Base-by-base conservation (phyloP, 2,797 vertebrate species). In the Thalassophryne amazonica region DNA sequence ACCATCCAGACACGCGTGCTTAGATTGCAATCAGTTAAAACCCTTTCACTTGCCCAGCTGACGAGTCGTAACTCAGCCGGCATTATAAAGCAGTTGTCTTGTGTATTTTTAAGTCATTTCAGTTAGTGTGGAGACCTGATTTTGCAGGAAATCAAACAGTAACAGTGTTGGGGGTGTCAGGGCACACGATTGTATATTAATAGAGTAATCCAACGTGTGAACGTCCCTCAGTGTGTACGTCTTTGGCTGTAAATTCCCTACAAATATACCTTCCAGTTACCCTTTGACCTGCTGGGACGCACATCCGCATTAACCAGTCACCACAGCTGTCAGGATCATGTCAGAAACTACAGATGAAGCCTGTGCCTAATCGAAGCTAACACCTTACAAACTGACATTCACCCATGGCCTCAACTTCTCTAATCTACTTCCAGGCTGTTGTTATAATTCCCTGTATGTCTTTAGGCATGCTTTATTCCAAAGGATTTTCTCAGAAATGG, bases 201-300 rank as follows among this genome's bases (percentile, higher is more conserved):
- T 82, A 86, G 81, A 80, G 81, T 6, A 17, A 67, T 80, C 53
- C 3, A 20, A 63, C 32, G 66, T 34, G 36, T 39, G 56, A 50
- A 52, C 16, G 48, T 69, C 54, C 19, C 29, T 57, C 57, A 7
- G 34, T 46, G 66, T 67, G 69, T 74, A 75, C 43, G n/a, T 75
- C 67, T 58, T 47, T 16, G 49, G 80, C 80, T 85, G 85, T 84
- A 86, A 88, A 91, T 88, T 88, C 83, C 60, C 74, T 6, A 69
- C 87, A 79, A 59, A 88, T 90, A 91, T 90, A 86, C 87, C 80
- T 83, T 61, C 52, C 72, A 65, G 84, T 90, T 88, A 83, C 58
- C 86, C 86, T 88, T 74, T 88, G 81, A 90, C 87, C 87, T 62
- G 66, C 66, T 57, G 65, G 69, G 73, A 70, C 80, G 76, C 50